Evolutionary conservation across 2,888 invertebrate genomes (phyloP), one percentile per base, ranked within the genome.

Genomic region (Cerceris ruficornis): DNA sequence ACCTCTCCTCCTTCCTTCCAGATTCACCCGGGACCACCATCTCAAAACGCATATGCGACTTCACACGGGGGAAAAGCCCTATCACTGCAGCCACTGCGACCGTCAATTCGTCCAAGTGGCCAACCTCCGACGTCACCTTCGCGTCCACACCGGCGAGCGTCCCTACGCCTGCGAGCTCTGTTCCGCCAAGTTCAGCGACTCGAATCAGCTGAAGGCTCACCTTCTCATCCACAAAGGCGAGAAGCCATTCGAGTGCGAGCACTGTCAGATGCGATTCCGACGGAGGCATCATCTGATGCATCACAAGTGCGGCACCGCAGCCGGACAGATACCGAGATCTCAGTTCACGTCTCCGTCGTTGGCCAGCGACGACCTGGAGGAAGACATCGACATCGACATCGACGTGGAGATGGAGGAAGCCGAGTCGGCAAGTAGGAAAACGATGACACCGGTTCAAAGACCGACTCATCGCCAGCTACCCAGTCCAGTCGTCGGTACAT

Each of bases 41-140:
- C 93, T 98, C 67, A 98, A 98, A 93, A 98, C 98, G 0, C 98
- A 98, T 93, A 96, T 98, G 94, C 94, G 98, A 41, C 93, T 98
- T 77, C 98, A 98, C 92, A 98, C 98, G 0, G 98, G 98, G 0
- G 98, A 98, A 92, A 97, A 98, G 88, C 98, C 98, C 0, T 98
- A 98, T 92, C 96, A 96, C 89, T 98, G 98, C 93, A 96, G 96
- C 67, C 97, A 97, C 92, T 98, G 98, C 93, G 97, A 98, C 82
- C 95, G 98, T 2, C 97, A 97, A 90, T 98, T 98, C 92, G 98
- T 98, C 50, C 98, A 98, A 92, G 98, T 98, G 52, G 98, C 98
- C 13, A 98, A 98, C 92, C 94, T 98, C 50, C 94, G 98, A 7
- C 95, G 98, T 8, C 98, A 98, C 89, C 93, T 98, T 54, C 95